Evolutionary conservation across 2,113 vertebrate genomes (phyloP), one percentile per base, ranked within the genome.

Genomic region (Xyliphius kryptos): DNA sequence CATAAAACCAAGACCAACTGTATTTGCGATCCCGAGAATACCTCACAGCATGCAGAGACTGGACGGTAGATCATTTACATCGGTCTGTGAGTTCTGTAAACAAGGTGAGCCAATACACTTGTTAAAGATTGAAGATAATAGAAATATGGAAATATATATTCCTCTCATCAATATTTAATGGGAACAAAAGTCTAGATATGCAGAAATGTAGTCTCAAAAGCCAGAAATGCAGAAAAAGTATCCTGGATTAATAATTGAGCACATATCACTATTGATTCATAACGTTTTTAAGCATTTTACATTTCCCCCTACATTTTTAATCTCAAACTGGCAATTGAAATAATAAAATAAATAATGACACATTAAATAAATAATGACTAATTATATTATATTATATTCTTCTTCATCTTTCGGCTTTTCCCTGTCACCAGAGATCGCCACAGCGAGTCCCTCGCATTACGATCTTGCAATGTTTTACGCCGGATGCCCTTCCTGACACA

Each of bases 111-210:
- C 57, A 15, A 75, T 72, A 54, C 73, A 75, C 73, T 72, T 75
- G 73, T 72, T 75, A 69, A 75, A 72, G 69, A 72, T 72, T 60
- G 69, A 48, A 72, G 62, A 75, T 75, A 72, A 72, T 75, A 62
- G 72, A 75, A 75, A 72, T 75, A n/a, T n/a, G n/a, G n/a, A n/a
- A n/a, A n/a, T n/a, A 70, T 66, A 71, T 72, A 74, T 67, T 72
- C 61, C 55, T 26, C 6, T 36, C 54, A 61, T 75, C 36, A 72
- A 75, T 71, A 61, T 66, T 75, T 72, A 48, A 75, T 75, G 69
- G 64, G 53, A 50, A 54, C 48, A 37, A 66, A 71, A 72, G 69
- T 40, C 73, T 26, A 37, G 40, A 62, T 52, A 74, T 62, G 61
- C 47, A 65, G 32, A 65, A 65, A 63, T 56, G 22, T 56, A 60